A percentile compares a stretch with the other conserved stretches of the same genome.
phyloP scores from a whole-genome alignment of 2,888 invertebrate genomes.

The Blastobasis adustella region DNA sequence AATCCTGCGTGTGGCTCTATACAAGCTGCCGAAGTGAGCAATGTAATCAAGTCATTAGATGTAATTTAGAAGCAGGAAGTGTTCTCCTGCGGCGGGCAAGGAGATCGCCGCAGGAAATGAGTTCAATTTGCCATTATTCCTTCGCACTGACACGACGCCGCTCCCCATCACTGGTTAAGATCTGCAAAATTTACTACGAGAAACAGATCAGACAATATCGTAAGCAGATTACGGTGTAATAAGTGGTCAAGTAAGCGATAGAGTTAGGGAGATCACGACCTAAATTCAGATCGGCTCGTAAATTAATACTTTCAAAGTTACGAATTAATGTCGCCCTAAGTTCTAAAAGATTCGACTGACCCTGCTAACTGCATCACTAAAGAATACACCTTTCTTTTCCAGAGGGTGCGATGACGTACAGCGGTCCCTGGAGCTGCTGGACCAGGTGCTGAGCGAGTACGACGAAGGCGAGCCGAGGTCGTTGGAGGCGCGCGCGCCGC shows the following conservation, averaged over 20 bases:
- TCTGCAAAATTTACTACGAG: too few relatives aligned
- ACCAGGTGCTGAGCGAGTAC: constrained; percentile 92
- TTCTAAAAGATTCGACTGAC: too few relatives aligned
- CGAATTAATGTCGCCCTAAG: too few relatives aligned
- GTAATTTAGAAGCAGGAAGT: constrained; percentile 22
- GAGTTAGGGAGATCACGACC: too few relatives aligned
- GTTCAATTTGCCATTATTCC: constrained; percentile 63
- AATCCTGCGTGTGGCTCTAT: too few relatives aligned
- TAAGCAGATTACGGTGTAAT: too few relatives aligned
- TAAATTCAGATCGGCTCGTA: too few relatives aligned
- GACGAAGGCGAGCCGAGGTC: constrained; percentile 82
- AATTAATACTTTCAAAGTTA: too few relatives aligned
- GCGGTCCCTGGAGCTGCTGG: constrained; percentile 89
- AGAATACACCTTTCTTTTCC: constrained; percentile 40
- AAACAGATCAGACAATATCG: too few relatives aligned
- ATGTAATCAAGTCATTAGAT: background rate
- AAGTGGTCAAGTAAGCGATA: too few relatives aligned
- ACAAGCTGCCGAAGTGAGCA: background rate
- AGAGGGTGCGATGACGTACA: constrained; percentile 91
- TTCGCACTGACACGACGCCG: constrained; percentile 42
- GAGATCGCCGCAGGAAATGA: constrained; percentile 51
- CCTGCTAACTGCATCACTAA: too few relatives aligned
- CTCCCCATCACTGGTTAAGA: constrained; percentile 30
- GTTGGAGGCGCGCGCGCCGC: constrained; percentile 59
- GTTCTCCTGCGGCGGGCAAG: constrained; percentile 28